A percentile compares a stretch with the other conserved stretches of the same genome.
These are phyloP conservation scores for Chloebia gouldiae DNA, from an alignment of 2,113 vertebrate genomes.

Conservation along the genomic window DNA sequence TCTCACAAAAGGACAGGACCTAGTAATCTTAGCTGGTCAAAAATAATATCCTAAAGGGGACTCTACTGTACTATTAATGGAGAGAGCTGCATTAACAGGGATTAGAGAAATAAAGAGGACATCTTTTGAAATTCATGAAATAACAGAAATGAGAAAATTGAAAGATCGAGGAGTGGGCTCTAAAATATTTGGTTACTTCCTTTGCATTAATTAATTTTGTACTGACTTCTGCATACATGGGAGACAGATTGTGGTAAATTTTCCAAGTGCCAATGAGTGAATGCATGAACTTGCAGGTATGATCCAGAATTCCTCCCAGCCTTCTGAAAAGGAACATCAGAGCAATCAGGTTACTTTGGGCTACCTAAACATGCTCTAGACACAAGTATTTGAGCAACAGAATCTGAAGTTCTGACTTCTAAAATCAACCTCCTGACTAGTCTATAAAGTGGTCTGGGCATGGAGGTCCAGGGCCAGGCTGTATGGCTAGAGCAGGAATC, in stretches of 20 bases:
- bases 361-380: background rate
- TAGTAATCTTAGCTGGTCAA: background rate
- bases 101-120: background rate
- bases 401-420: background rate
- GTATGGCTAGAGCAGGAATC: background rate
- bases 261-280: background rate
- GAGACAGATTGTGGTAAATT: background rate
- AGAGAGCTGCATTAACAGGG: background rate
- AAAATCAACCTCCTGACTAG: background rate
- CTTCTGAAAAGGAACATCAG: background rate
- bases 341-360: background rate
- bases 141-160: background rate
- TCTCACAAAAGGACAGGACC: background rate
- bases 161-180: background rate
- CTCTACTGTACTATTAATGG: background rate
- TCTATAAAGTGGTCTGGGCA: background rate
- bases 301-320: background rate
- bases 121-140: background rate
- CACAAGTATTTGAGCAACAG: background rate
- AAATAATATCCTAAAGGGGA: background rate
- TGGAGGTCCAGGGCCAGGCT: background rate
- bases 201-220: background rate
- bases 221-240: background rate
- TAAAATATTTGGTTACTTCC: background rate
- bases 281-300: background rate